Conservation (phyloP, 1,140 invertebrate species). For the Centruroides sculpturatus region DNA sequence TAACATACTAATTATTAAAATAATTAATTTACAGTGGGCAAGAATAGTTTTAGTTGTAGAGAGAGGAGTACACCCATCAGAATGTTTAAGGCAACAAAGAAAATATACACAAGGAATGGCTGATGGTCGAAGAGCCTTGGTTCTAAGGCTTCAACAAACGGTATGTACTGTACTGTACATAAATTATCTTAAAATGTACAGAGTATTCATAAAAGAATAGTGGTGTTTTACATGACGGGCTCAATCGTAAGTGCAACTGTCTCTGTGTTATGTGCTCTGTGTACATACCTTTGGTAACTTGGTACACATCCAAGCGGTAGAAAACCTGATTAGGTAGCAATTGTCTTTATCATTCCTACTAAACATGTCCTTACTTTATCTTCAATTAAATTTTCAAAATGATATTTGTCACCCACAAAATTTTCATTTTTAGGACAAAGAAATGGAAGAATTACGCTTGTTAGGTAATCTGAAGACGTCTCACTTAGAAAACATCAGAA, state of each 20-base stretch:
- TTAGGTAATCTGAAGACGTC: neutral
- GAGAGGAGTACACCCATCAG: constrained; percentile 73
- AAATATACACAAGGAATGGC: constrained; percentile 93
- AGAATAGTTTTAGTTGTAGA: constrained; percentile 93
- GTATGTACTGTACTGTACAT: constrained; percentile 44
- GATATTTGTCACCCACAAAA: too few relatives aligned
- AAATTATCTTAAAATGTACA: too few relatives aligned
- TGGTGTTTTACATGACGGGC: too few relatives aligned
- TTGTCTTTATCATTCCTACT: too few relatives aligned
- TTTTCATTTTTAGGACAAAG: neutral
- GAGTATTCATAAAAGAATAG: too few relatives aligned
- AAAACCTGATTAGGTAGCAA: too few relatives aligned
- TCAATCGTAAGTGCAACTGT: too few relatives aligned
- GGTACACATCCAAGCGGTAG: too few relatives aligned
- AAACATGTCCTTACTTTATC: too few relatives aligned
- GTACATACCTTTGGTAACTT: too few relatives aligned
- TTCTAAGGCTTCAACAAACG: constrained; percentile 65
- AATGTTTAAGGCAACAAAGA: constrained; percentile 66
- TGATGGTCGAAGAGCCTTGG: constrained; percentile 69
- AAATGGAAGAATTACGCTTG: neutral
- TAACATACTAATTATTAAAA: neutral
- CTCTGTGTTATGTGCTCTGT: too few relatives aligned
- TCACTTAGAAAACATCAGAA: neutral
- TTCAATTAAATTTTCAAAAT: too few relatives aligned
- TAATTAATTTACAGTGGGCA: constrained; percentile 59